Base-by-base conservation (phyloP, 1,140 invertebrate species). In the Patella vulgata region DNA sequence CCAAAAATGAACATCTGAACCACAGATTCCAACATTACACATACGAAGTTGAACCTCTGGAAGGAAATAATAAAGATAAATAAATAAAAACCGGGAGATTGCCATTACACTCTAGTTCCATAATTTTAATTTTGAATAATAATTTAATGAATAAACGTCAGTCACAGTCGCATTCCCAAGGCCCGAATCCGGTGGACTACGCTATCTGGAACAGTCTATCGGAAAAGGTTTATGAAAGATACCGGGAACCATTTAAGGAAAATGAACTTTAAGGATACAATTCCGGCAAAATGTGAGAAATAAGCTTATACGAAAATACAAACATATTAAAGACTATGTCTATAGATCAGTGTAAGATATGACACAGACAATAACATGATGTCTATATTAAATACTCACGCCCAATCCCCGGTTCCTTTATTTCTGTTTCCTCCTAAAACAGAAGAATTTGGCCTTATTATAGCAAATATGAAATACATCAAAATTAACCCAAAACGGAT, bases 1-100 rank as follows among this genome's bases (percentile, higher is more conserved):
- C 81, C 94, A 90, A 85, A 96, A 98, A 81, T 96, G 93, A 5
- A 98, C 92, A 84, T 98, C 95, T 0, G 95, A 97, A 0, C 96
- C 96, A 83, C 96, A 99, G 69, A 99, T 98, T 42, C 96, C 96
- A 47, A 98, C 94, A 67, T 90, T 90, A 66, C 90, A 89, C 90
- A 98, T 96, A 63, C 89, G 87, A 8, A 98, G 71, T 9, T 96
- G 88, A 1, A 97, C 95, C 88, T 97, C 93, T 94, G 70, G 19
- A 68, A 74, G 69, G 63, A 64, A 30, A n/a, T 23, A 31, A 53
- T n/a, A 46, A n/a, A 43, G 31, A 27, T 33, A 43, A 2, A 21
- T n/a, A 27, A 27, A n/a, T n/a, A n/a, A n/a, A n/a, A n/a, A n/a
- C n/a, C n/a, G n/a, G n/a, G n/a, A n/a, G n/a, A n/a, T n/a, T n/a